These are phyloP conservation scores for Mormyrus hasselquistii DNA, from an alignment of 2,797 vertebrate genomes.

Conservation along the genomic window DNA sequence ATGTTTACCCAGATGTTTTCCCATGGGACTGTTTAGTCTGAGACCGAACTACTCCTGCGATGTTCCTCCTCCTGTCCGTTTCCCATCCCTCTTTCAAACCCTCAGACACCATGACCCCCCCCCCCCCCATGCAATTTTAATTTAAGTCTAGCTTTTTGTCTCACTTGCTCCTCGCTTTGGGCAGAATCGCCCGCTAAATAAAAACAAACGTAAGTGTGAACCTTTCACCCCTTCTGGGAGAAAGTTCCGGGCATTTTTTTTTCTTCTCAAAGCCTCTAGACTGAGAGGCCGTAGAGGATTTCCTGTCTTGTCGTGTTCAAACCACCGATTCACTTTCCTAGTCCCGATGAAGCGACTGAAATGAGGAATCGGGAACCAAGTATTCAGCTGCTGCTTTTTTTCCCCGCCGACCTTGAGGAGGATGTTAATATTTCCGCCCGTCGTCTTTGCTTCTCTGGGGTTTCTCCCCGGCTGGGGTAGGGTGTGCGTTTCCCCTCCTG, in stretches of 20 bases:
- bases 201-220: not conserved
- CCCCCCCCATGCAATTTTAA: not conserved
- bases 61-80: not conserved
- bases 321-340: not conserved
- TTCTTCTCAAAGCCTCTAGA: not conserved
- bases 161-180: not conserved
- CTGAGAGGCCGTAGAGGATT: not conserved
- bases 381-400: not conserved
- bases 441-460: slow-evolving; percentile 13
- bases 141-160: not conserved
- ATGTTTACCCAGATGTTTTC: slow-evolving; percentile 62
- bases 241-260: not conserved
- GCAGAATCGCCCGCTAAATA: not conserved
- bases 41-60: slow-evolving; percentile 1
- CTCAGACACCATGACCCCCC: not conserved
- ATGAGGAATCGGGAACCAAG: not conserved
- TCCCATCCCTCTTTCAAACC: not conserved
- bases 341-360: not conserved
- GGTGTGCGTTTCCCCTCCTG: slow-evolving; percentile 46
- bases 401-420: not conserved
- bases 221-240: not conserved
- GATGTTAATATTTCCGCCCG: not conserved
- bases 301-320: not conserved
- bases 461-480: slow-evolving; percentile 31
- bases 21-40: slow-evolving; percentile 49